A percentile compares a stretch with the other conserved stretches of the same genome.
These are phyloP conservation scores for Diplolepis rosae DNA, from an alignment of 2,888 invertebrate genomes.

Conservation along the genomic window DNA sequence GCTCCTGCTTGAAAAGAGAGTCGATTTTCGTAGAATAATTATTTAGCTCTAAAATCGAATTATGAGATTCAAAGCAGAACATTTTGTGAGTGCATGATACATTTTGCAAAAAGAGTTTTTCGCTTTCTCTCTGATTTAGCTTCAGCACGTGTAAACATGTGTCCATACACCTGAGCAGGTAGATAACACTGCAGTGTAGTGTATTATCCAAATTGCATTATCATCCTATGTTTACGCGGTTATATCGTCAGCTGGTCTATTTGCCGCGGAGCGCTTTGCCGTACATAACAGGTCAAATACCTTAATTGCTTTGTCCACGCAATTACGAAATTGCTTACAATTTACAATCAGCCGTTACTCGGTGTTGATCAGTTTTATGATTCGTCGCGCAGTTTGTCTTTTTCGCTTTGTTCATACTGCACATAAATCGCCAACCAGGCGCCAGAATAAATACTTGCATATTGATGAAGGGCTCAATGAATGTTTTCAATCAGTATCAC, in stretches of 20 bases:
- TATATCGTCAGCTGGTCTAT: conserved; percentile 59
- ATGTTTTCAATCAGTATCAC: not conserved
- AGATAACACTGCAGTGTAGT: conserved; percentile 43
- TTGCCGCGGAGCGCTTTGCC: conserved; percentile 50
- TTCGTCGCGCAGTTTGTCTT: conserved; percentile 54
- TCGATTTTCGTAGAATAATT: not conserved
- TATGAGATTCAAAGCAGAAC: conserved; percentile 5
- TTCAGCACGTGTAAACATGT: conserved; percentile 5
- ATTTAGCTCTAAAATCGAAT: conserved; percentile 5
- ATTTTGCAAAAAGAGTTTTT: not conserved
- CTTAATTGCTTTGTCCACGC: conserved; percentile 69
- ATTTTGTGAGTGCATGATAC: too few species aligned
- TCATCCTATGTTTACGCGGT: conserved; percentile 62
- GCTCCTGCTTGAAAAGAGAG: not conserved
- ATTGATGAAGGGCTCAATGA: not conserved
- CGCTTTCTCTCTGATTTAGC: conserved; percentile 7
- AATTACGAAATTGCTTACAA: conserved; percentile 71
- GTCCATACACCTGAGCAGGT: conserved; percentile 43
- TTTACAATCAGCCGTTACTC: conserved; percentile 62
- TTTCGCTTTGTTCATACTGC: conserved; percentile 43
- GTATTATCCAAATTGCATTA: conserved; percentile 66
- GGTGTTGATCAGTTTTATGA: conserved; percentile 61
- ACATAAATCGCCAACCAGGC: conserved; percentile 47
- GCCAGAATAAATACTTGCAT: not conserved
- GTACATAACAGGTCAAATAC: conserved; percentile 64